phyloP scores from a whole-genome alignment of 2,797 vertebrate genomes.

The Anguilla megastoma region DNA sequence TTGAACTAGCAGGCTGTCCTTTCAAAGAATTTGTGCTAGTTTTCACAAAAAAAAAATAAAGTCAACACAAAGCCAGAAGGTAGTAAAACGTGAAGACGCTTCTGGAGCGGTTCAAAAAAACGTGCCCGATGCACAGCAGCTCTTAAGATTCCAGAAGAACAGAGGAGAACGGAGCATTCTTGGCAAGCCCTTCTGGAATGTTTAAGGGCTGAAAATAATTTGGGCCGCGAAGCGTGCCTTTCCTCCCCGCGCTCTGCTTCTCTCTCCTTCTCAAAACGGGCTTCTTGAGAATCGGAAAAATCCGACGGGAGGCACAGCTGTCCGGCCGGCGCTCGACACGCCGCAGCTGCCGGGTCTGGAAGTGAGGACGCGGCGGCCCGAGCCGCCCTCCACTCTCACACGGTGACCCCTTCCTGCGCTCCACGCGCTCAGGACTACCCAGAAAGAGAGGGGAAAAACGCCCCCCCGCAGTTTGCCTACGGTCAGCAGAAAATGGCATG shows the following conservation, averaged over 20 bases:
- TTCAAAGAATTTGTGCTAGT: not conserved
- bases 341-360: constrained; percentile 24
- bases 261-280: constrained; percentile 36
- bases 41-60: not conserved
- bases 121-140: not conserved
- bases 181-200: constrained; percentile 47
- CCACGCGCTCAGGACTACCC: constrained; percentile 33
- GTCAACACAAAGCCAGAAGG: not conserved
- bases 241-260: constrained; percentile 29
- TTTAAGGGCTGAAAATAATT: constrained; percentile 49
- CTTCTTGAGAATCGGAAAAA: constrained; percentile 37
- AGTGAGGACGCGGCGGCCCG: not conserved
- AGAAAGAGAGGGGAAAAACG: not conserved
- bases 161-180: constrained; percentile 38
- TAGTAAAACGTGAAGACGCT: not conserved
- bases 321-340: constrained; percentile 49
- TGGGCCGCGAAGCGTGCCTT: constrained; percentile 38
- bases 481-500: constrained; percentile 11
- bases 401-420: constrained; percentile 25
- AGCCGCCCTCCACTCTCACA: constrained; percentile 8
- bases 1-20: not conserved
- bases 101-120: constrained; percentile 16
- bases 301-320: constrained; percentile 16
- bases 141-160: not conserved
- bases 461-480: not conserved